Evolutionary conservation across 2,113 vertebrate species (phyloP), one percentile per base, ranked within the genome.

Genomic region (Rhea pennata): DNA sequence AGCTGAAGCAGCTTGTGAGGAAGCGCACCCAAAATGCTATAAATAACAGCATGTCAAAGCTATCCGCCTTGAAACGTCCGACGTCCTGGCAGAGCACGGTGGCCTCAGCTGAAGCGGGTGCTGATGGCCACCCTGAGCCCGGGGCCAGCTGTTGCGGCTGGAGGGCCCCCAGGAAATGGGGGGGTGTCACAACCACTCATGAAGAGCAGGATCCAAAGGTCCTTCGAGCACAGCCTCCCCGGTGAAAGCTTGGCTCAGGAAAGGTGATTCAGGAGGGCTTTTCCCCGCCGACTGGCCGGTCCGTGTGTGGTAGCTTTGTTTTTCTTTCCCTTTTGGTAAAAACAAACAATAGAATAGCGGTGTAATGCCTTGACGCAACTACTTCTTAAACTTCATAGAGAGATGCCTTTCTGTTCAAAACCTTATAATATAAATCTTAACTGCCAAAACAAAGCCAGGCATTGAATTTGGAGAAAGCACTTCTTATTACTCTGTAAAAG

Each of bases 401-500:
- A 59, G 51, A 33, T 39, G 71, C 73, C 83, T 87, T 84, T 88
- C 73, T 67, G 26, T 82, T 95, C 73, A 48, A 87, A 90, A 81
- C 81, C 54, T 26, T 65, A 19, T 40, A 19, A 33, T 92, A 36
- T 95, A 94, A 94, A 92, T 94, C 90, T 93, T 91, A 11, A 91
- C 90, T 0, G 3, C 78, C 73, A 61, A 87, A 92, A 79, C n/a
- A 88, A 92, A 94, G 77, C n/a, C 70, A 95, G 73, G 64, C 36
- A 5, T 95, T 95, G 91, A 80, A 54, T 91, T 89, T 87, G 88
- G 88, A 94, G 91, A 93, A 92, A 62, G 40, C 44, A 6, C 53
- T 88, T 94, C 72, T 81, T 94, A 85, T 75, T 92, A 91, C 33
- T 92, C 46, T 14, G 53, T 93, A n/a, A 89, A 96, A 88, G 87